phyloP scores from a whole-genome alignment of 2,888 invertebrate species.

The Athalia circularis region DNA sequence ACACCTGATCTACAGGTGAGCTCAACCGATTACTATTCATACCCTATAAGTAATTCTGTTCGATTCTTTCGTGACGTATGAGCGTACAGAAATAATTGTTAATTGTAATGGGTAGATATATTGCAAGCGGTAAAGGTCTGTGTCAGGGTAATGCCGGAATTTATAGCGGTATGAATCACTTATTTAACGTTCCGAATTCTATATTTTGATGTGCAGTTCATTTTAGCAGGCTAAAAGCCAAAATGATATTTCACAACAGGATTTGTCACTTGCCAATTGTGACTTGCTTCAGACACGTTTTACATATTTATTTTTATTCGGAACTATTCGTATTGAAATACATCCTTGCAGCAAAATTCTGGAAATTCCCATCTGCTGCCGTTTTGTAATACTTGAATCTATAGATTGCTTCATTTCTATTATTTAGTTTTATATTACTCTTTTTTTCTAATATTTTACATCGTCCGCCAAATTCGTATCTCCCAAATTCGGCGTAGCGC shows the following conservation, averaged over 20 bases:
- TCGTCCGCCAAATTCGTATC: neutral
- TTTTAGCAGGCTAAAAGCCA: slow-evolving; percentile 32
- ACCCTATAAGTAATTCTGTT: neutral
- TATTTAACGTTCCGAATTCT: slow-evolving; percentile 21
- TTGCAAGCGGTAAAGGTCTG: neutral
- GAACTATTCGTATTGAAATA: neutral
- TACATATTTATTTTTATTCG: slow-evolving; percentile 17
- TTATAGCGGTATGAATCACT: slow-evolving; percentile 38
- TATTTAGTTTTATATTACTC: neutral
- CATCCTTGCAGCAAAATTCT: neutral
- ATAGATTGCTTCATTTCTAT: neutral
- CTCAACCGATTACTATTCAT: neutral
- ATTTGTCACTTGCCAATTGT: slow-evolving; percentile 38
- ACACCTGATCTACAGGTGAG: slow-evolving; percentile 60
- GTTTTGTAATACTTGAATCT: neutral
- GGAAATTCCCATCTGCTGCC: neutral
- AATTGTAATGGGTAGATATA: slow-evolving; percentile 15
- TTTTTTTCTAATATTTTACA: neutral
- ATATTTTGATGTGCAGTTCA: neutral
- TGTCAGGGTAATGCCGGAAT: slow-evolving; percentile 22
- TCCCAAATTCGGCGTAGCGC: no score
- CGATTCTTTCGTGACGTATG: neutral
- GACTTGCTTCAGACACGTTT: slow-evolving; percentile 23
- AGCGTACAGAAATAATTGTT: neutral
- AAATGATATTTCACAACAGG: slow-evolving; percentile 33